Percentiles rank a stretch among this genome's conserved stretches.
Conservation (phyloP, 2,113 vertebrate species). For the Probosciger aterrimus region DNA sequence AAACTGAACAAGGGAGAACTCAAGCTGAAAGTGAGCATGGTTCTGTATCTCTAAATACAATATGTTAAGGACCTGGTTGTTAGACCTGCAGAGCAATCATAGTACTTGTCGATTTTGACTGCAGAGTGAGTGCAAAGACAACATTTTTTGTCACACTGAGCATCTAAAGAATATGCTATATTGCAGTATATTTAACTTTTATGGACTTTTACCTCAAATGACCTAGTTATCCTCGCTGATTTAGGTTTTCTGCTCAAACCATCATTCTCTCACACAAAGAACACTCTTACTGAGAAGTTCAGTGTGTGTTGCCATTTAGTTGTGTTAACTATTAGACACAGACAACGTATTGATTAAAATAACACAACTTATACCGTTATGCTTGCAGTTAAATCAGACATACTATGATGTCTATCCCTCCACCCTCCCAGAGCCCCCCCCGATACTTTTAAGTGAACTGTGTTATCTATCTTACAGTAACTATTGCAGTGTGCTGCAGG, state of each 20-base stretch:
- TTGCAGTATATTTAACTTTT: not conserved
- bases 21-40: not conserved
- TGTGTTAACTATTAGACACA: not conserved
- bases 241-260: not conserved
- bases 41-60: not conserved
- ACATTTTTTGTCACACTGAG: not conserved
- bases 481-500: fast-evolving
- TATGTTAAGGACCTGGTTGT: not conserved
- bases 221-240: not conserved
- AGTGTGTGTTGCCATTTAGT: not conserved
- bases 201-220: not conserved
- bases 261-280: not conserved
- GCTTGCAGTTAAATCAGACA: not conserved
- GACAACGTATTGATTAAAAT: not conserved
- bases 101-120: not conserved
- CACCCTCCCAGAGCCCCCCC: fast-evolving
- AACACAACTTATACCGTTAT: not conserved
- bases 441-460: not conserved
- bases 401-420: fast-evolving
- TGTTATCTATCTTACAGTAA: fast-evolving
- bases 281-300: not conserved
- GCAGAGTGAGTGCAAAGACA: not conserved
- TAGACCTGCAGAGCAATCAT: not conserved
- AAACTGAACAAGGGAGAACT: not conserved
- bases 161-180: not conserved